phyloP scores from a whole-genome alignment of 35 echinoderm and acorn worm species.

The Acanthaster planci region DNA sequence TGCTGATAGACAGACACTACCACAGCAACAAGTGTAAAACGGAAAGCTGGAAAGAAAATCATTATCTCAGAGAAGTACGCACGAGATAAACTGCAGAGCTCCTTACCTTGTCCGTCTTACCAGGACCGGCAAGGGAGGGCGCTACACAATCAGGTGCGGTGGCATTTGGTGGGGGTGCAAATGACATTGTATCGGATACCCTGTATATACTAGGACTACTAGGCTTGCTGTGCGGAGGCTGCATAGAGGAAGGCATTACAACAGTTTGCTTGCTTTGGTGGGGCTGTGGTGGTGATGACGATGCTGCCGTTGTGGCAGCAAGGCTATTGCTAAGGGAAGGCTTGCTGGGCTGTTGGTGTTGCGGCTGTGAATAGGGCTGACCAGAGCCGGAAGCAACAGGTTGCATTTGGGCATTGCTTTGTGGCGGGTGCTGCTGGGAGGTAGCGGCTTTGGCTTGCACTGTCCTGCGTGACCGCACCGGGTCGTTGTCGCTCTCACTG shows the following conservation, averaged over 20 bases:
- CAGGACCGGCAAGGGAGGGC: constrained; percentile 1
- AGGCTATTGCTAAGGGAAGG: not conserved
- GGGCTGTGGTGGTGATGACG: constrained; percentile 20
- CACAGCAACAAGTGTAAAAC: no score
- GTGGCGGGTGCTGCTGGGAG: constrained; percentile 12
- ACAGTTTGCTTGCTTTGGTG: constrained; percentile 21
- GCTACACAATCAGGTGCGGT: constrained; percentile 18
- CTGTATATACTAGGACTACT: constrained; percentile 22
- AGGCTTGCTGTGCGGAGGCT: not conserved
- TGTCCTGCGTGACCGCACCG: constrained; percentile 26
- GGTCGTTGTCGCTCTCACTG: constrained; percentile 59
- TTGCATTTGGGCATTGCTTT: constrained; percentile 18
- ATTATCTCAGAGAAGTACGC: no score
- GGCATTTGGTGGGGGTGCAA: constrained; percentile 6
- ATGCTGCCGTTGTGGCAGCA: no score
- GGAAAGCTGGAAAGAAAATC: no score
- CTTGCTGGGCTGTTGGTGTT: constrained; percentile 35
- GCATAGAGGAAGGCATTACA: not conserved
- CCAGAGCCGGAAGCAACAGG: constrained; percentile 1
- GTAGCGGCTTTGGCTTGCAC: not conserved
- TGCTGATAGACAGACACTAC: no score
- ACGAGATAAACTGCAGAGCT: not conserved
- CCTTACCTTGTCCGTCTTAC: constrained; percentile 19
- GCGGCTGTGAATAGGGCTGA: constrained; percentile 7
- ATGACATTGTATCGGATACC: not conserved